Base-by-base conservation (phyloP, 1,140 invertebrate species). In the Spodoptera litura region DNA sequence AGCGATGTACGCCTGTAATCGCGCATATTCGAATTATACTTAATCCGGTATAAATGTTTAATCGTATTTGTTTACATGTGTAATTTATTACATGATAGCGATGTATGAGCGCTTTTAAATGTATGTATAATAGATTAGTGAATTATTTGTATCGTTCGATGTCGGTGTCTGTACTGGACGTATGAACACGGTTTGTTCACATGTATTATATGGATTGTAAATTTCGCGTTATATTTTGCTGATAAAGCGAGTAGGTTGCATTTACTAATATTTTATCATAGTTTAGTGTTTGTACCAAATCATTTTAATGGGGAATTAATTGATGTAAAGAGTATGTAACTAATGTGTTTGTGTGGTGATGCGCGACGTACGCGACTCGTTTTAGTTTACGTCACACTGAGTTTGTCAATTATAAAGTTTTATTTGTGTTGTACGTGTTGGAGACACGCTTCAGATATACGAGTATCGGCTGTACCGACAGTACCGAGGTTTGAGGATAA, bases 221-320 rank as follows among this genome's bases (percentile, higher is more conserved):
- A 88, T 88, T 86, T 87, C 62, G 82, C 83, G 66, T 81, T 84
- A 82, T 85, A 79, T 86, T 89, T 84, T 87, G 86, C 87, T 82
- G 87, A 71, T 77, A 81, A 84, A 87, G 88, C 81, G 86, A 89
- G 87, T 91, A 91, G 89, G 84, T 88, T 94, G 93, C 93, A 94
- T 94, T 94, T 94, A 94, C 93, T 93, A 93, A 94, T 94, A 86
- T 94, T 90, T 93, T 91, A 93, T 91, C 79, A 83, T 92, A 91
- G 90, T 83, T 89, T 93, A 93, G 88, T 86, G 88, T 91, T 92
- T 91, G 87, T 93, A 93, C 91, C 91, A 91, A 94, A 93, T 91
- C 81, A 83, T 84, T 89, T 79, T 87, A 86, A 85, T 84, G 85
- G 77, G 78, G 73, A 78, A 86, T 84, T 81, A 78, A 74, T 73